Evolutionary conservation across 2,113 vertebrate genomes (phyloP), one percentile per base, ranked within the genome.

Genomic region (Prochilodus magdalenae): DNA sequence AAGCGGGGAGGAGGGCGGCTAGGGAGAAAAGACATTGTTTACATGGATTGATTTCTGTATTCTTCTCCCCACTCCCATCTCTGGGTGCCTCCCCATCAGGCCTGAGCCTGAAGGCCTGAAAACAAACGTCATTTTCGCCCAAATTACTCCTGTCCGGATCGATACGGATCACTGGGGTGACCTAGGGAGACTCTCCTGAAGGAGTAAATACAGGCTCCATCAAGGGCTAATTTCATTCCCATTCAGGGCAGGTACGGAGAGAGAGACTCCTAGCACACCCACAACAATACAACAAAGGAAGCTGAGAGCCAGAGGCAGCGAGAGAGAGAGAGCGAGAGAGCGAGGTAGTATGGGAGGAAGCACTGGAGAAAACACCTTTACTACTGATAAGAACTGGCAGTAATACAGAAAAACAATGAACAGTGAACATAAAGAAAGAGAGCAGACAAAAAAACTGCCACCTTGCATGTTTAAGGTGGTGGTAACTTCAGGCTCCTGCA

Each of bases 71-170:
- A 29, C 81, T 57, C 51, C 47, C 44, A 72, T 73, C 80, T 77
- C 26, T n/a, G 51, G 51, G 59, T 72, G 51, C 59, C 78, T 75
- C 71, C 55, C n/a, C 75, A 73, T 63, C 75, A 47, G 30, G 44
- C 30, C 20, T 60, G 51, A 51, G 27, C 73, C 83, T 53, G 77
- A 80, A 73, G 57, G 70, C 60, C 60, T 73, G 77, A 70, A 8
- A 88, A 79, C 83, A 83, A 81, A 87, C 71, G 49, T 78, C 27
- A 80, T 85, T 86, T 85, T 80, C 81, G 60, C 76, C 27, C 53
- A 85, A 85, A 84, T 87, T 74, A 87, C 79, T 75, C 63, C 67
- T 77, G 67, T 84, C 84, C 10, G 71, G 75, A 83, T 89, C 70
- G 33, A 83, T 87, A 77, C 29, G 66, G 70, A 87, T 86, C 80